Percentiles rank a stretch among this genome's conserved stretches.
Evolutionary conservation across 1,140 invertebrate species (phyloP).

Genomic region (Meteorus sp.): DNA sequence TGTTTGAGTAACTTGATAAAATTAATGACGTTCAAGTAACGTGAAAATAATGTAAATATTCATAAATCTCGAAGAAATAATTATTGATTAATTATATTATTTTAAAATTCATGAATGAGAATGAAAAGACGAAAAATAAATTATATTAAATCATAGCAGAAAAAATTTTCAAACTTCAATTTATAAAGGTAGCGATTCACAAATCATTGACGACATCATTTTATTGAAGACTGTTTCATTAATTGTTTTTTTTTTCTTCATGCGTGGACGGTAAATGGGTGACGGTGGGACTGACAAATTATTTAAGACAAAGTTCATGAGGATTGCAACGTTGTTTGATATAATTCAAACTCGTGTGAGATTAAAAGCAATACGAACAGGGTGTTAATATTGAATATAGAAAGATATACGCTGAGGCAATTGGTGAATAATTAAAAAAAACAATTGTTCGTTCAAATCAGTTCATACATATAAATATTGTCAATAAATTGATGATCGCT

Average conservation of each 20-base stretch:
- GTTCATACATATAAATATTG: conserved; percentile 16
- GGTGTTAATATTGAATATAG: neutral
- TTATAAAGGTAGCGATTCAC: neutral
- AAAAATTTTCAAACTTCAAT: neutral
- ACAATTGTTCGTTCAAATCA: neutral
- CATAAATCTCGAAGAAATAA: too few relatives aligned
- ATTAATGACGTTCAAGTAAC: conserved; percentile 1
- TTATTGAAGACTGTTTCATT: neutral
- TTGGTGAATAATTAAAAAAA: neutral
- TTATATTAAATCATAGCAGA: too few relatives aligned
- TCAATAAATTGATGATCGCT: conserved; percentile 18
- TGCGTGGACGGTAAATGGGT: neutral
- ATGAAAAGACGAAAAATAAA: neutral
- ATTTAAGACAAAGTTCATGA: too few relatives aligned
- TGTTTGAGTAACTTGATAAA: neutral
- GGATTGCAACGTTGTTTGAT: too few relatives aligned
- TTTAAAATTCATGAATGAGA: conserved; percentile 5
- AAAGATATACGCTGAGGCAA: neutral
- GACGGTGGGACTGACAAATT: too few relatives aligned
- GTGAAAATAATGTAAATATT: conserved; percentile 27
- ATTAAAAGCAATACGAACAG: too few relatives aligned
- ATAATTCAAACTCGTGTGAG: too few relatives aligned
- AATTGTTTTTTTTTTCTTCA: neutral
- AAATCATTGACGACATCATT: conserved; percentile 17
- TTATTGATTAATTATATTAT: neutral